Base-by-base conservation (phyloP, 2,888 invertebrate species). In the Himalopsyche japonica region DNA sequence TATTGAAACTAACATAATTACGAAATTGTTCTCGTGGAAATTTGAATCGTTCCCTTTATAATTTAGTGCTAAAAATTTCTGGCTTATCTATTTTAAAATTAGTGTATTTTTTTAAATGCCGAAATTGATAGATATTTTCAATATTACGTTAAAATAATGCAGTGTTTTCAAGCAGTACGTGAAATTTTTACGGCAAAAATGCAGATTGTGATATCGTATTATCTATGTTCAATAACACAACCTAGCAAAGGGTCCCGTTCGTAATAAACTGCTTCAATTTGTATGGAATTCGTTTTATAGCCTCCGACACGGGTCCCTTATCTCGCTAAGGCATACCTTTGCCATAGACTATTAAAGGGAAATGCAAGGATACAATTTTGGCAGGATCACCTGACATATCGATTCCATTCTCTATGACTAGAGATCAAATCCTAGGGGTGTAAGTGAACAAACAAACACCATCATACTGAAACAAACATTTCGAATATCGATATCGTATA, bases 251-350 rank as follows among this genome's bases (percentile, higher is more conserved):
- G 15, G 81, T 81, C 81, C 80, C 80, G 57, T 80, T 80, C 64
- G 48, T 83, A 83, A 83, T 83, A 76, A 76, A 83, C 76, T 83
- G 83, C 83, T 76, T 83, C 83, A 83, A 83, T 83, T 83, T 83
- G 83, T 83, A 83, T 80, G 80, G 83, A 83, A 83, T 83, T 83
- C 80, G 79, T 47, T 80, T 57, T 57, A 57, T 57, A 57, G 57
- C 57, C 37, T 76, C 48, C 70, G 79, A 24, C 24, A 57, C 47
- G 49, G 79, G 83, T 37, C 34, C 83, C 64, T 34, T 48, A 27
- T 83, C 79, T 80, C 80, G 76, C 79, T 79, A 83, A 76, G 64
- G 79, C 83, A 83, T 83, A 70, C 83, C 83, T 32, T 80, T 47
- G 70, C 83, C 76, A 83, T 57, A 20, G 57, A 57, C 57, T 57